Conservation (phyloP, 2,113 vertebrate species). For the Pangasianodon hypophthalmus region DNA sequence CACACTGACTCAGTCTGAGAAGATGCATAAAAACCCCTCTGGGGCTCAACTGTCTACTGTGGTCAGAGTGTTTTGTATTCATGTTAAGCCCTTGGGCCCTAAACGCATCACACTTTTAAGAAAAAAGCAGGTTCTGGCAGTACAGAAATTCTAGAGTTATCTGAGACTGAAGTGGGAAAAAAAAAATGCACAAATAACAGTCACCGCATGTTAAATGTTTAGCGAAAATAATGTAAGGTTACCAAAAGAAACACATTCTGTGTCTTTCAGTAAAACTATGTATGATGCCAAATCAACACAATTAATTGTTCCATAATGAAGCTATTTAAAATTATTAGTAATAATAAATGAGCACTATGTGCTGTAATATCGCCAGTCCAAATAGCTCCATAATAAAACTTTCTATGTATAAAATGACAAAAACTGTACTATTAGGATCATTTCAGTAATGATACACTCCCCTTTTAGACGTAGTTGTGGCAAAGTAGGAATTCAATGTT, state of each 20-base stretch:
- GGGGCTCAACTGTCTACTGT: conserved; percentile 23
- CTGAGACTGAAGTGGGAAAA: background rate
- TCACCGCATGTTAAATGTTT: background rate
- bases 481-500: conserved; percentile 8
- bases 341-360: background rate
- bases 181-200: background rate
- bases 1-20: conserved; percentile 18
- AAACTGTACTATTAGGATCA: background rate
- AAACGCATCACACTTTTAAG: background rate
- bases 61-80: conserved; percentile 32
- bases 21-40: conserved; percentile 8
- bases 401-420: background rate
- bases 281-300: background rate
- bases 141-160: background rate
- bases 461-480: background rate
- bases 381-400: background rate
- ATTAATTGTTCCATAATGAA: background rate
- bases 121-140: background rate
- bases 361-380: background rate
- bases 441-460: background rate
- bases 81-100: conserved; percentile 16
- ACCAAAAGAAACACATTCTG: background rate
- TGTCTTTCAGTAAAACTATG: background rate
- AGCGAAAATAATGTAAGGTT: too few species aligned
- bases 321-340: background rate